A percentile compares a stretch with the other conserved stretches of the same genome.
phyloP scores from a whole-genome alignment of 1,140 invertebrate genomes.

The Cryptotermes secundus region DNA sequence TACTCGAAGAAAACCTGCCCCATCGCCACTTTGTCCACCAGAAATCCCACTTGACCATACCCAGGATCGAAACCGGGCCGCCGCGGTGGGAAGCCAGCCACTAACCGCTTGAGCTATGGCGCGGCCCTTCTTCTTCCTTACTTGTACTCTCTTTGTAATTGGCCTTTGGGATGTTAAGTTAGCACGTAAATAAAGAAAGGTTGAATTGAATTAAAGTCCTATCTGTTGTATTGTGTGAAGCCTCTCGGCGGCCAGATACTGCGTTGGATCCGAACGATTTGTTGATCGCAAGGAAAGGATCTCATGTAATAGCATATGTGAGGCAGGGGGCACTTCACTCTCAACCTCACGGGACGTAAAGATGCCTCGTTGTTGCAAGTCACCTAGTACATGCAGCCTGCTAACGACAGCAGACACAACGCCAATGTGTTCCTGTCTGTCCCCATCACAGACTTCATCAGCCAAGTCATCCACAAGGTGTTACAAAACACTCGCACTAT shows the following conservation, averaged over 20 bases:
- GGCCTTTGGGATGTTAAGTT: no score
- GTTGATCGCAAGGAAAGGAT: not conserved
- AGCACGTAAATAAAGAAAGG: no score
- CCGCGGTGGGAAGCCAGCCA: no score
- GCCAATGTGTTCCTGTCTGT: conserved; percentile 7
- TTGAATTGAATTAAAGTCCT: no score
- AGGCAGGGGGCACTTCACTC: not conserved
- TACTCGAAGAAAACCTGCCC: no score
- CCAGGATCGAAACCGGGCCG: no score
- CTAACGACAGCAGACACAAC: not conserved
- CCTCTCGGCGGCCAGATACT: not conserved
- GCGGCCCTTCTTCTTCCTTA: no score
- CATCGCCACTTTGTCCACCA: no score
- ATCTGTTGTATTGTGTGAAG: no score
- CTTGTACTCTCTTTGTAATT: no score
- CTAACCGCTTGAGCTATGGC: no score
- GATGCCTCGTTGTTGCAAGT: not conserved
- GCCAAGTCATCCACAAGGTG: not conserved
- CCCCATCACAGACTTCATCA: not conserved
- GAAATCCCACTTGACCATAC: no score
- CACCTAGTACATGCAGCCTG: not conserved
- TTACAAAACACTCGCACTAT: not conserved
- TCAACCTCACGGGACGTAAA: not conserved
- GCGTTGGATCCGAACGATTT: not conserved
- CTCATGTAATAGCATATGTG: not conserved